Evolutionary conservation across 2,888 invertebrate genomes (phyloP).

Genomic region (Serrognathus titanus): DNA sequence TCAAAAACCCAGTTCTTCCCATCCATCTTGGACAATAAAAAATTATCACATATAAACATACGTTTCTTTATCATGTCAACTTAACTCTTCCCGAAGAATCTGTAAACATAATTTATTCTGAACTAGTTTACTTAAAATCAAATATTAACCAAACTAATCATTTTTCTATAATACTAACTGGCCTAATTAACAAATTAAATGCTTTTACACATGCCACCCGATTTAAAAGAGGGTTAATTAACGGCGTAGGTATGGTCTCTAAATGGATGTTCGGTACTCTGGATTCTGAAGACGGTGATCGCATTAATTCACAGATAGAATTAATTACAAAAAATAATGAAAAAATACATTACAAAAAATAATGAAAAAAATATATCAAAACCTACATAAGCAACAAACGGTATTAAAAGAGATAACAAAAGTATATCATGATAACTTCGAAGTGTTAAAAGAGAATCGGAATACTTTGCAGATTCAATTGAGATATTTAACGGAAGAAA

Average conservation of each 20-base stretch:
- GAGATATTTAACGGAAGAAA: background rate
- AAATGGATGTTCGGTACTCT: conserved; percentile 5
- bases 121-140: background rate
- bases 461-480: background rate
- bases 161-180: background rate
- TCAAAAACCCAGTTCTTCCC: background rate
- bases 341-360: no score
- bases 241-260: background rate
- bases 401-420: conserved; percentile 3
- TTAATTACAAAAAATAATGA: background rate
- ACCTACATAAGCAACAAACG: background rate
- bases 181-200: background rate
- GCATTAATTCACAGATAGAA: background rate
- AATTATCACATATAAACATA: background rate
- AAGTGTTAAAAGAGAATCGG: background rate
- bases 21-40: background rate
- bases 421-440: background rate
- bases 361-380: background rate
- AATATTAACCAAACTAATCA: background rate
- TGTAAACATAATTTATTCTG: background rate
- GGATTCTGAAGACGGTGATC: background rate
- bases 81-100: background rate
- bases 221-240: background rate
- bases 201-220: background rate
- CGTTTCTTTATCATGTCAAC: background rate